Evolutionary conservation across 2,888 invertebrate genomes (phyloP).

Genomic region (Parnassius glacialis): DNA sequence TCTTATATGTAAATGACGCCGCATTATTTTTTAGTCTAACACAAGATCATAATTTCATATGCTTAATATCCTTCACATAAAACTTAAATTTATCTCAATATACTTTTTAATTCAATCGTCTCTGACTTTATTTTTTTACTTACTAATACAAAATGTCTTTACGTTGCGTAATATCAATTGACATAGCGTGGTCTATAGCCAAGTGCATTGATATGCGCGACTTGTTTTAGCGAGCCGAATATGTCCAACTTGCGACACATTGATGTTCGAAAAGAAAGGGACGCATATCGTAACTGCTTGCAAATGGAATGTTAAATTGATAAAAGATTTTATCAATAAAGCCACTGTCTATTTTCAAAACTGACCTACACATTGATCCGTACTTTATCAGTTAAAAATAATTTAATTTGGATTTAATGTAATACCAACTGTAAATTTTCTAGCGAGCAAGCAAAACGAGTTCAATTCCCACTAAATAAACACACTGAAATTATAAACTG

Average conservation of each 20-base stretch:
- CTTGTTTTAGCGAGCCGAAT: slow-evolving; percentile 35
- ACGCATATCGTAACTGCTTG: slow-evolving; percentile 39
- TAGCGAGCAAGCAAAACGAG: too few relatives aligned
- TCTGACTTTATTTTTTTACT: not conserved
- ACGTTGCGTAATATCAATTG: slow-evolving; percentile 21
- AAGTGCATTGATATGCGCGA: slow-evolving; percentile 43
- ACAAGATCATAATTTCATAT: too few relatives aligned
- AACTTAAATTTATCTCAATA: not conserved
- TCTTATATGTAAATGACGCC: too few relatives aligned
- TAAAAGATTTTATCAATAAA: slow-evolving; percentile 20
- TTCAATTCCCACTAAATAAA: too few relatives aligned
- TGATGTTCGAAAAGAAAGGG: slow-evolving; percentile 38
- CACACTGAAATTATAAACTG: too few relatives aligned
- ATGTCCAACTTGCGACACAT: slow-evolving; percentile 43
- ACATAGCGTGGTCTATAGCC: slow-evolving; percentile 8
- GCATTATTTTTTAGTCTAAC: too few relatives aligned
- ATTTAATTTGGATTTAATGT: too few relatives aligned
- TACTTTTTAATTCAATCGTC: not conserved
- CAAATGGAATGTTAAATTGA: slow-evolving; percentile 40
- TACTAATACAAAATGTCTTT: slow-evolving; percentile 6
- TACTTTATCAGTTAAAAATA: too few relatives aligned
- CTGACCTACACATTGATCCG: too few relatives aligned
- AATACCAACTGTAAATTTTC: too few relatives aligned
- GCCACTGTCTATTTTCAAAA: not conserved
- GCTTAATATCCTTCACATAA: not conserved